phyloP scores from a whole-genome alignment of 2,888 invertebrate species.

The Tetranychus piercei region DNA sequence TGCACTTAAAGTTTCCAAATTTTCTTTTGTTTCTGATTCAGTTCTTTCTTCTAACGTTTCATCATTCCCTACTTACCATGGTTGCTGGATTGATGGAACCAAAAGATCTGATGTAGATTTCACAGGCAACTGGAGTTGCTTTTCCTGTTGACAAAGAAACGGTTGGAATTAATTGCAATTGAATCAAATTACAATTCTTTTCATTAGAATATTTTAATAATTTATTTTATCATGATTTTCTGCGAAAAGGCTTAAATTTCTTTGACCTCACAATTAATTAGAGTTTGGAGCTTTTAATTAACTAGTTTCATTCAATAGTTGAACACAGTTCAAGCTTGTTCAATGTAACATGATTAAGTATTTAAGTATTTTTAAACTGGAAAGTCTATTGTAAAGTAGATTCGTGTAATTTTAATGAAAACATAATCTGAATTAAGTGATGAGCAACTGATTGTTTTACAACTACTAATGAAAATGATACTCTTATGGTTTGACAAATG shows the following conservation, averaged over 20 bases:
- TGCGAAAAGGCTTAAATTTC: too few relatives aligned
- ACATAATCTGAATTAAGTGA: too few relatives aligned
- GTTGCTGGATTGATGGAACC: constrained; percentile 29
- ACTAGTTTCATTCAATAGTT: background rate
- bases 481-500: too few relatives aligned
- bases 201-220: too few relatives aligned
- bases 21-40: background rate
- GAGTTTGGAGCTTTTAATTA: background rate
- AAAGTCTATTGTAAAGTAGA: too few relatives aligned
- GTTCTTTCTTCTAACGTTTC: background rate
- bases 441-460: too few relatives aligned
- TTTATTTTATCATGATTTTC: too few relatives aligned
- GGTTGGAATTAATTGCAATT: background rate
- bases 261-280: too few relatives aligned
- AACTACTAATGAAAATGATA: too few relatives aligned
- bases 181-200: too few relatives aligned
- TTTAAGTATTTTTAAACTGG: too few relatives aligned
- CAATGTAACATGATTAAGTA: background rate
- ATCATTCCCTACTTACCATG: constrained; percentile 25
- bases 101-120: constrained; percentile 29
- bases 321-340: background rate
- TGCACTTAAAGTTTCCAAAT: background rate
- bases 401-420: too few relatives aligned
- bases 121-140: constrained; percentile 27
- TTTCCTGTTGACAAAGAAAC: constrained; percentile 22